These are phyloP conservation scores for Drosophila varians DNA, from an alignment of 1,140 invertebrate genomes.

Conservation along the genomic window DNA sequence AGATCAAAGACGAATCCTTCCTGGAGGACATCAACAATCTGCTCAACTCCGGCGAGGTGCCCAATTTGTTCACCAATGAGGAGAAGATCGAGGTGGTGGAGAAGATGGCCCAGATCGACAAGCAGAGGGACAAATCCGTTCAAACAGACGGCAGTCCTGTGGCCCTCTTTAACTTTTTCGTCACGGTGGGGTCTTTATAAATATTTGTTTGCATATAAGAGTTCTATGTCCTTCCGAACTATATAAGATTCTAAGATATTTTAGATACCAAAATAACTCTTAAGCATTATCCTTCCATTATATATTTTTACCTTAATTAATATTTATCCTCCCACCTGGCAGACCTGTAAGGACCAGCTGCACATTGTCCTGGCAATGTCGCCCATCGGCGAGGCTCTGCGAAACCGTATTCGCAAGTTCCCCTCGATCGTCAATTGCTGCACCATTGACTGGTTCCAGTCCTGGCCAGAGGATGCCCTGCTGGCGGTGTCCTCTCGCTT, in stretches of 20 bases:
- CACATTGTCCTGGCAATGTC: conserved; percentile 97
- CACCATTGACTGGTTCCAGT: conserved; percentile 98
- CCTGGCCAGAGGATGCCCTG: conserved; percentile 97
- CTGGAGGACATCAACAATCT: conserved; percentile 97
- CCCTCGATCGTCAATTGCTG: conserved; percentile 98
- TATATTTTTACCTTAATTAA: not conserved
- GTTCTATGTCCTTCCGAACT: not conserved
- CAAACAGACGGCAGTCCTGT: conserved; percentile 96
- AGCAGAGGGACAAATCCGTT: conserved; percentile 93
- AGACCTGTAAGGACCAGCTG: conserved; percentile 95
- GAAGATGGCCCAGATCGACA: conserved; percentile 96
- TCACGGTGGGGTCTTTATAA: conserved; percentile 84
- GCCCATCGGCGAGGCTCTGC: conserved; percentile 93
- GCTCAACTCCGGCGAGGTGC: conserved; percentile 96
- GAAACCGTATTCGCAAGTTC: conserved; percentile 95
- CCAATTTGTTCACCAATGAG: conserved; percentile 94
- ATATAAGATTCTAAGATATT: not conserved
- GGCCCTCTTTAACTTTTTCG: conserved; percentile 96
- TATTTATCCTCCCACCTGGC: conserved; percentile 20
- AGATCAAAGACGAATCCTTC: conserved; percentile 97
- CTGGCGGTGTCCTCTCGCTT: conserved; percentile 95
- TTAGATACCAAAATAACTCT: not conserved
- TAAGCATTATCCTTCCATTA: not conserved
- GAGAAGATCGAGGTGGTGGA: conserved; percentile 97
- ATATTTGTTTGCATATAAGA: no score